These are phyloP conservation scores for Meiosimyza platycephala DNA, from an alignment of 2,888 invertebrate species.

Conservation along the genomic window DNA sequence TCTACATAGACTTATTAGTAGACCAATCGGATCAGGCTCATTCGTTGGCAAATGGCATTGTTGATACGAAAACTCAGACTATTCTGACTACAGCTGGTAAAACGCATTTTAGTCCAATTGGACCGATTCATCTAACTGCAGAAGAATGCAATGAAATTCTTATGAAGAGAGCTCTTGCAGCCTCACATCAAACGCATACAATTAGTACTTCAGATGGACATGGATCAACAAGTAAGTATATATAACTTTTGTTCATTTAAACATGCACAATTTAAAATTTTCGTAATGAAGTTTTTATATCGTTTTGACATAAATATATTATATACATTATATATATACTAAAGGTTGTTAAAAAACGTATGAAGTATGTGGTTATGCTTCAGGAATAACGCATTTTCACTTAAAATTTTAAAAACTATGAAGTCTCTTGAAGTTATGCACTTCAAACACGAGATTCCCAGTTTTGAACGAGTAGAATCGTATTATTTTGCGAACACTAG, in stretches of 20 bases:
- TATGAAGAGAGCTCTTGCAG: constrained; percentile 79
- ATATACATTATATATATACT: too few species aligned
- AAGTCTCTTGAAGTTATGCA: too few species aligned
- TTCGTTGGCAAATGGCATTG: constrained; percentile 65
- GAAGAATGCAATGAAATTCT: constrained; percentile 84
- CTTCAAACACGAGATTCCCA: too few species aligned
- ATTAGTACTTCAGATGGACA: constrained; percentile 66
- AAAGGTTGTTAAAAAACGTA: too few species aligned
- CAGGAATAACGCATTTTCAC: too few species aligned
- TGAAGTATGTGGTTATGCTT: too few species aligned
- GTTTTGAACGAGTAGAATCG: too few species aligned
- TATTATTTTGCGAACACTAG: too few species aligned
- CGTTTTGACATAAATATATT: too few species aligned
- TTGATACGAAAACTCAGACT: constrained; percentile 67
- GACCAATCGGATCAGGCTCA: constrained; percentile 65
- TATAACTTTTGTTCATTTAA: not conserved
- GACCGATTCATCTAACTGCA: constrained; percentile 78
- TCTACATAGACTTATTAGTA: constrained; percentile 61
- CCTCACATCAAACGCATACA: constrained; percentile 70
- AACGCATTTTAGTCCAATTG: constrained; percentile 76
- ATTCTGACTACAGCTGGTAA: constrained; percentile 65
- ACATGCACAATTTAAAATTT: too few species aligned
- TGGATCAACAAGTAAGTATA: constrained; percentile 60
- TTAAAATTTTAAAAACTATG: too few species aligned
- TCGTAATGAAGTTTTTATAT: too few species aligned